Evolutionary conservation across 2,113 vertebrate genomes (phyloP), one percentile per base, ranked within the genome.

Genomic region (Anas platyrhynchos): DNA sequence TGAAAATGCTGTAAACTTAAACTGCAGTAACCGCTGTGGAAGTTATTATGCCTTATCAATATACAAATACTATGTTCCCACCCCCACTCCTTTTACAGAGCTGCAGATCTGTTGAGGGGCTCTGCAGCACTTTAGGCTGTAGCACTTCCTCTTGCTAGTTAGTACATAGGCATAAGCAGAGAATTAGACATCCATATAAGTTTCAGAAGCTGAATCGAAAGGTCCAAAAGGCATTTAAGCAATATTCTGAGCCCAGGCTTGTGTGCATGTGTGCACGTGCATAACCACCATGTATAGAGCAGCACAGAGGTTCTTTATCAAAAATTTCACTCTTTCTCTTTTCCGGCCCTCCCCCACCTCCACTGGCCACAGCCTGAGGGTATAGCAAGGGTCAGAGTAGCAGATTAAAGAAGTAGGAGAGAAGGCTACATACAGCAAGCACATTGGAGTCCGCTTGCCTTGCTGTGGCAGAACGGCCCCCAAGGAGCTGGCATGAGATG

Each of bases 31-130:
- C 62, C 27, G 29, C 66, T 81, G 52, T 16, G 69, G 46, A 81
- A 72, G 46, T 34, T 76, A 79, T 84, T 90, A 62, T 78, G 71
- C 20, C 66, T 93, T 96, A 95, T 94, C 92, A 66, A 61, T 78
- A 74, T 81, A 43, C 46, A 95, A 94, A 92, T 58, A 88, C 14
- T 46, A 1, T 18, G 59, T 75, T 76, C 83, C 83, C 88, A 77
- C 55, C 41, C 58, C 76, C 77, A 52, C 2, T 3, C 23, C 26
- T 54, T 41, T 86, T 61, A 56, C 44, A 69, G 34, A 89, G 26
- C 80, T 82, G 50, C 36, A 63, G 62, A 66, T 66, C 81, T 80
- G 50, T 54, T 43, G 34, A 18, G 0, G 2, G 46, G 41, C 43
- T 77, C 46, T 31, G 23, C 32, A 56, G 16, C 5, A n/a, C 21